Base-by-base conservation (phyloP, 2,888 invertebrate species). In the Ormyrus nitidulus region DNA sequence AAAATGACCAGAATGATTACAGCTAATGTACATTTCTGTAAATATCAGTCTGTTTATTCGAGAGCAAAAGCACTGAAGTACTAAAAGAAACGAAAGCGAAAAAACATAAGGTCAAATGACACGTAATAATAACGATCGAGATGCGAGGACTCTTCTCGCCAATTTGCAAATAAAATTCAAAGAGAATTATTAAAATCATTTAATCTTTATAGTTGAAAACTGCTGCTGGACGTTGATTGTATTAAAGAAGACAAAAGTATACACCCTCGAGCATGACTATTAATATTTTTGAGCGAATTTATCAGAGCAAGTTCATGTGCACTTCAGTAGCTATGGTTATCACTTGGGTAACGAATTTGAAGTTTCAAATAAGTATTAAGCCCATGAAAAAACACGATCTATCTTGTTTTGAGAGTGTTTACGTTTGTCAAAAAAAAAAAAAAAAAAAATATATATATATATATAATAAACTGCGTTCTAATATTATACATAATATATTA, bases 401-500 rank as follows among this genome's bases (percentile, higher is more conserved):
- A 66, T 69, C 66, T 61, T 10, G 72, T 34, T 48, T 59, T 7
- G 62, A 62, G 73, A 74, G 75, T 81, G 79, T 81, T 79, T 79
- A 81, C 79, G 77, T 79, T 81, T 79, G 81, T 81, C 79, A 51
- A 73, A 53, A 56, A 78, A 78, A 78, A 76, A 79, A 79, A 56
- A 77, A 78, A 19, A 19, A 1, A 19, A 1, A 19, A 19, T 1
- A 19, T 19, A 19, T 19, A 19, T 19, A 19, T 19, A 19, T 19
- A 19, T 80, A 82, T 48, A 46, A 80, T 78, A 78, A 79, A 80
- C 75, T 82, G 71, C 81, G 81, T 80, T 82, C 75, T 82, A 76
- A 77, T 82, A 83, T 79, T 83, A 83, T 84, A 80, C 81, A 80
- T 82, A 81, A 83, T 81, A 84, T 83, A 85, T 85, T 85, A 86